Evolutionary conservation across 2,888 invertebrate genomes (phyloP).

Genomic region (Galerucella nymphaeae): DNA sequence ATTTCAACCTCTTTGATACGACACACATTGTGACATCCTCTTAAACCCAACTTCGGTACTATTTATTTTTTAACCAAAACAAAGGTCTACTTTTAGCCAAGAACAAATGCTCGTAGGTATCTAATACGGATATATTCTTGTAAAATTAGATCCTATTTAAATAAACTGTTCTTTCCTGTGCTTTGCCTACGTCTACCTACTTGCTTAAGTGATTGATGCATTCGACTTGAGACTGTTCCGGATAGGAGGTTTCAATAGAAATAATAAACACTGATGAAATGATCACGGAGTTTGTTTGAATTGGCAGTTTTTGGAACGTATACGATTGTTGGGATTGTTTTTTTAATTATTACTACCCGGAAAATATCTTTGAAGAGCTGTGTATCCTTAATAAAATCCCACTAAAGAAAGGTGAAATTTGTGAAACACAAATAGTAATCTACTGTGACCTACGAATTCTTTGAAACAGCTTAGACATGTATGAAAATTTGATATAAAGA

Average conservation of each 20-base stretch:
- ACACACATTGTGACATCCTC: conserved; percentile 45
- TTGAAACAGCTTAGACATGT: too few species aligned
- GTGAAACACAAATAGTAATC: too few species aligned
- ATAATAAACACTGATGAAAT: conserved; percentile 13
- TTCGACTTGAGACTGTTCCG: conserved; percentile 14
- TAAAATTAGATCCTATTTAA: conserved; percentile 46
- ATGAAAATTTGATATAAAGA: too few species aligned
- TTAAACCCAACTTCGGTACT: conserved; percentile 49
- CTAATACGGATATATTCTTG: conserved; percentile 42
- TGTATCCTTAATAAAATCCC: neutral
- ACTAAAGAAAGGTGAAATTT: too few species aligned
- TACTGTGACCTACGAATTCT: too few species aligned
- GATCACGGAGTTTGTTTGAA: conserved; percentile 3
- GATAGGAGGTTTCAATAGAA: conserved; percentile 22
- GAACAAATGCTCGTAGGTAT: conserved; percentile 49
- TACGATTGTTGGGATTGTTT: neutral
- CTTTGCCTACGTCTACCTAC: conserved; percentile 43
- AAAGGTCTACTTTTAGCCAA: conserved; percentile 52
- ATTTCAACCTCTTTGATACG: conserved; percentile 32
- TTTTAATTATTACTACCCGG: too few species aligned
- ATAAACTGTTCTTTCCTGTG: conserved; percentile 48
- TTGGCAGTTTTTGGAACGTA: neutral
- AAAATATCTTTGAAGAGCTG: too few species aligned
- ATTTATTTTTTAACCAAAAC: conserved; percentile 59
- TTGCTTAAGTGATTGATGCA: conserved; percentile 19